A percentile compares a stretch with the other conserved stretches of the same genome.
phyloP scores from a whole-genome alignment of 2,888 invertebrate genomes.

The Celastrina argiolus region DNA sequence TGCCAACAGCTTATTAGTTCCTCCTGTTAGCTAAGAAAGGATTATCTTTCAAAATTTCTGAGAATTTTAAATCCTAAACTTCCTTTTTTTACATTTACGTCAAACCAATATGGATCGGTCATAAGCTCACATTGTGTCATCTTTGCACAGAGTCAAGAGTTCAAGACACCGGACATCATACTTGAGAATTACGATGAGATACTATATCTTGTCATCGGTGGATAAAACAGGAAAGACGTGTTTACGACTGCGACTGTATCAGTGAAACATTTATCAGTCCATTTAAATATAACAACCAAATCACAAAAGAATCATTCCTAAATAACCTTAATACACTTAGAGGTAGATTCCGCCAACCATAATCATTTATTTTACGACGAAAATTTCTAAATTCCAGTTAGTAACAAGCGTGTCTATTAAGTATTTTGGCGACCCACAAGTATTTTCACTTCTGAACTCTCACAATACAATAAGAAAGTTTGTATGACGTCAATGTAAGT shows the following conservation, averaged over 20 bases:
- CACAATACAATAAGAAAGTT: constrained; percentile 7
- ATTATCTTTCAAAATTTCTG: background rate
- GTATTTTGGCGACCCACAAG: background rate
- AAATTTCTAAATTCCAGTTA: background rate
- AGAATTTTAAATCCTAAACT: background rate
- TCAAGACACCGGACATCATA: constrained; percentile 1
- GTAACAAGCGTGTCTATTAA: background rate
- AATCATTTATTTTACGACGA: background rate
- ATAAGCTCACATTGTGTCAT: background rate
- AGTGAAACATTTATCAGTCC: background rate
- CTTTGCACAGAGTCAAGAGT: background rate
- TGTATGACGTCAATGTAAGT: constrained; percentile 7
- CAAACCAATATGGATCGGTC: background rate
- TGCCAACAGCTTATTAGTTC: too few relatives aligned
- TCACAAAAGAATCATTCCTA: background rate
- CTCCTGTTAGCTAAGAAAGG: background rate
- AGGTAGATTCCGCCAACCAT: background rate
- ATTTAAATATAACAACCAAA: background rate
- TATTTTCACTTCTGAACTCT: background rate
- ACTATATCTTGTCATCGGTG: background rate
- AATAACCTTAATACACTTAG: background rate
- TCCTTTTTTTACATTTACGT: background rate
- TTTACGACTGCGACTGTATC: background rate
- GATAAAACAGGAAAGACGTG: background rate
- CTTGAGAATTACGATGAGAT: background rate